Evolutionary conservation across 2,113 vertebrate genomes (phyloP).

Genomic region (Probosciger aterrimus): DNA sequence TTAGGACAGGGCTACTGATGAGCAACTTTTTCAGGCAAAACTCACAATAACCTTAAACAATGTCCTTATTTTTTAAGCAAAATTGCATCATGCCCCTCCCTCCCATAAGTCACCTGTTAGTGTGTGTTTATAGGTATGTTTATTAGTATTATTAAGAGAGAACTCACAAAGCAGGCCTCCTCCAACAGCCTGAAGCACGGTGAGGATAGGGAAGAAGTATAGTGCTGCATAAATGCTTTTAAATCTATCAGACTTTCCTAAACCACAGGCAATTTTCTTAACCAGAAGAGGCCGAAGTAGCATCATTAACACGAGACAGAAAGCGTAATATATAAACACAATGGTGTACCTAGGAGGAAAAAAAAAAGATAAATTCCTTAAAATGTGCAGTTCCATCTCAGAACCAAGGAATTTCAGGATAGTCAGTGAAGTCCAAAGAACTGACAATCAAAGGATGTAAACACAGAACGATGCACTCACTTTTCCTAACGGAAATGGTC

Average conservation of each 20-base stretch:
- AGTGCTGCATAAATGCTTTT: conserved; percentile 96
- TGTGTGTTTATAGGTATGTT: not conserved
- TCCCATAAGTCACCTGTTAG: no score
- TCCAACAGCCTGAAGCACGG: conserved; percentile 92
- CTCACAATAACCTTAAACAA: not conserved
- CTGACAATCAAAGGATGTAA: not conserved
- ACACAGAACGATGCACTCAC: not conserved
- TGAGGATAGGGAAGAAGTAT: conserved; percentile 96
- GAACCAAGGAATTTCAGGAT: not conserved
- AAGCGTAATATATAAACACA: conserved; percentile 94
- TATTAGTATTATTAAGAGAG: not conserved
- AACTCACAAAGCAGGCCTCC: conserved; percentile 94
- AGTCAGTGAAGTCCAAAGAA: not conserved
- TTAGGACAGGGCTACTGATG: not conserved
- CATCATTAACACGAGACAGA: conserved; percentile 97
- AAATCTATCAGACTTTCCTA: conserved; percentile 94
- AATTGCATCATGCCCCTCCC: not conserved
- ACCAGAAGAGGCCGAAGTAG: conserved; percentile 93
- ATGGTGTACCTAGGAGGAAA: conserved; percentile 86
- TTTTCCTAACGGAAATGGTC: not conserved
- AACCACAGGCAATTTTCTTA: conserved; percentile 94
- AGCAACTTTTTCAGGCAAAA: not conserved
- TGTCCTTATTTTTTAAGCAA: not conserved
- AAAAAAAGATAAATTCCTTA: not conserved
- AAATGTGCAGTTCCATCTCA: not conserved